These are phyloP conservation scores for Mionectes macconnelli DNA, from an alignment of 2,113 vertebrate species.

Conservation along the genomic window DNA sequence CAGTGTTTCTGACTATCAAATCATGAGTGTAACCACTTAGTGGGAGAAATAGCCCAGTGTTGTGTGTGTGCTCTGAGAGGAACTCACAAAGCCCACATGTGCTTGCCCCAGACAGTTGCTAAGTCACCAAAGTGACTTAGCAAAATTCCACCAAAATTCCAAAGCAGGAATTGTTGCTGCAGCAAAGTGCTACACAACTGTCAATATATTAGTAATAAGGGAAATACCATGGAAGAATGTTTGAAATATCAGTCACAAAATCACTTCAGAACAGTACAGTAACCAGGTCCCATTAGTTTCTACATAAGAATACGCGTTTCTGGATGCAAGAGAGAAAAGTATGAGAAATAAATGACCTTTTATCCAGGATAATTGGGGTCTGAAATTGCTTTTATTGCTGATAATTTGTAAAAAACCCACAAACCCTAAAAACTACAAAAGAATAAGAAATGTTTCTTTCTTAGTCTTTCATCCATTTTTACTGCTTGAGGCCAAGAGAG, in stretches of 20 bases:
- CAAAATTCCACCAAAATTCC: no score
- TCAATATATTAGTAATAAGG: not conserved
- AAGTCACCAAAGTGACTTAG: not conserved
- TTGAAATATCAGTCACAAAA: not conserved
- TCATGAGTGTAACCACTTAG: not conserved
- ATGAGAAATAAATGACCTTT: not conserved
- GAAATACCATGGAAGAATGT: not conserved
- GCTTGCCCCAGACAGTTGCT: not conserved
- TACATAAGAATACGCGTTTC: not conserved
- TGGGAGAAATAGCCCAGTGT: fast-evolving
- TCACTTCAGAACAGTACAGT: not conserved
- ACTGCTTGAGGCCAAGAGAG: not conserved
- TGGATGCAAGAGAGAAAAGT: not conserved
- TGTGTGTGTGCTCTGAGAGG: not conserved
- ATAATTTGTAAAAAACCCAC: not conserved
- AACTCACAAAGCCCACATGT: not conserved
- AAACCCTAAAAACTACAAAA: not conserved
- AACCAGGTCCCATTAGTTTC: not conserved
- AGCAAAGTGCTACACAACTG: not conserved
- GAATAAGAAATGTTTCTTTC: not conserved
- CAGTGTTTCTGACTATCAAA: not conserved
- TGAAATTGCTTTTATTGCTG: not conserved
- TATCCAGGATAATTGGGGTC: not conserved
- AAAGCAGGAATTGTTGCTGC: not conserved
- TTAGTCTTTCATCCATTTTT: not conserved